Evolutionary conservation across 2,888 invertebrate genomes (phyloP).

Genomic region (Epicampocera succincta): DNA sequence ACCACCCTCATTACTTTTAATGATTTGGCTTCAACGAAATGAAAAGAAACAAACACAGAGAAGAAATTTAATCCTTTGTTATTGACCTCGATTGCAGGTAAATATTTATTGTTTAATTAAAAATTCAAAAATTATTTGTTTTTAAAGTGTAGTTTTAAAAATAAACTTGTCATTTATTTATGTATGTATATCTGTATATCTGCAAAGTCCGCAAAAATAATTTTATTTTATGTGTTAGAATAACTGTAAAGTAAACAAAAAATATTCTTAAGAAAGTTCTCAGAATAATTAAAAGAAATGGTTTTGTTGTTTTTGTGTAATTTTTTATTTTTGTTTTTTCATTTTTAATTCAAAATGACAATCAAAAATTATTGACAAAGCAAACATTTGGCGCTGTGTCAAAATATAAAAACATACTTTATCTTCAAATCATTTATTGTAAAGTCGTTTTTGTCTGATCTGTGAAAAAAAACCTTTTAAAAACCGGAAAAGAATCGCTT

Average conservation of each 20-base stretch:
- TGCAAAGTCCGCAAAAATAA: conserved; percentile 11
- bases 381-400: conserved; percentile 56
- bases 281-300: conserved; percentile 34
- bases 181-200: conserved; percentile 20
- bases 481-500: conserved; percentile 60
- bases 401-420: conserved; percentile 18
- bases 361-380: conserved; percentile 47
- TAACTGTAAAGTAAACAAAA: conserved; percentile 35
- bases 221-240: conserved; percentile 28
- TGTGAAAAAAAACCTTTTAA: conserved; percentile 14
- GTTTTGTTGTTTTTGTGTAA: conserved; percentile 38
- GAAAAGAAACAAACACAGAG: too few species aligned
- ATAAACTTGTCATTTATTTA: conserved; percentile 32
- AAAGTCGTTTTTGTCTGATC: conserved; percentile 31
- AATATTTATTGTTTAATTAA: conserved; percentile 31
- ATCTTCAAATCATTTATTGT: conserved; percentile 24
- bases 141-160: conserved; percentile 18
- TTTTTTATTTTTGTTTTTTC: background rate
- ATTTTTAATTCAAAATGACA: conserved; percentile 42
- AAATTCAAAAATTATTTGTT: conserved; percentile 30
- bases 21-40: conserved; percentile 2
- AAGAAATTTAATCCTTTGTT: conserved; percentile 28
- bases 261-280: conserved; percentile 45
- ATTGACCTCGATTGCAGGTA: conserved; percentile 17
- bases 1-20: conserved; percentile 23